These are phyloP conservation scores for Tetheella fluctuosa DNA, from an alignment of 2,888 invertebrate genomes.

Conservation along the genomic window DNA sequence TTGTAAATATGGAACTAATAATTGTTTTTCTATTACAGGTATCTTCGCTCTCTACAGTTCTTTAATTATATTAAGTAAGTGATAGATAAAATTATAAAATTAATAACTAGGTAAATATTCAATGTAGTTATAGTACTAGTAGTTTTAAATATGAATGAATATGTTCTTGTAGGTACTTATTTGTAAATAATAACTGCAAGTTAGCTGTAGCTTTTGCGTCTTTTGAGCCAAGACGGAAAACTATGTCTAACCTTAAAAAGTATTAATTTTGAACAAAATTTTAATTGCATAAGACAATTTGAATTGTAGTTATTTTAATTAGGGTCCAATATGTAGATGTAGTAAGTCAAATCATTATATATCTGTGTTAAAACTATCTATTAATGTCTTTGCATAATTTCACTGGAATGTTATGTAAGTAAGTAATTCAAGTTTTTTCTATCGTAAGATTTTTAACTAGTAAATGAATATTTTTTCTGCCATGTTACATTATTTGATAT, in stretches of 20 bases:
- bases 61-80: neutral
- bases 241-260: slow-evolving; percentile 41
- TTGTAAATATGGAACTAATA: slow-evolving; percentile 9
- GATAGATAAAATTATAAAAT: neutral
- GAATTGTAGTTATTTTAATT: slow-evolving; percentile 37
- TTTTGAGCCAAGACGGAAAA: slow-evolving; percentile 75
- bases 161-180: slow-evolving; percentile 12
- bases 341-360: slow-evolving; percentile 8
- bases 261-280: slow-evolving; percentile 13
- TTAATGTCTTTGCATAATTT: neutral
- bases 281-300: slow-evolving; percentile 23
- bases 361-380: neutral
- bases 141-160: slow-evolving; percentile 2
- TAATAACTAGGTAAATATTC: neutral
- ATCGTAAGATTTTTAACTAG: slow-evolving; percentile 23
- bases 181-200: slow-evolving; percentile 18
- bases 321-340: slow-evolving; percentile 50
- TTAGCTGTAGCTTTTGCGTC: slow-evolving; percentile 65
- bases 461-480: slow-evolving; percentile 16
- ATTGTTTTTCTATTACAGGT: slow-evolving; percentile 44
- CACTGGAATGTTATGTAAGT: neutral
- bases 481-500: neutral
- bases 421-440: neutral
- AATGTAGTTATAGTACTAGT: neutral
- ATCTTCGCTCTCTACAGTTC: slow-evolving; percentile 46